Conservation (phyloP, 2,113 vertebrate genomes). For the Ictalurus punctatus region DNA sequence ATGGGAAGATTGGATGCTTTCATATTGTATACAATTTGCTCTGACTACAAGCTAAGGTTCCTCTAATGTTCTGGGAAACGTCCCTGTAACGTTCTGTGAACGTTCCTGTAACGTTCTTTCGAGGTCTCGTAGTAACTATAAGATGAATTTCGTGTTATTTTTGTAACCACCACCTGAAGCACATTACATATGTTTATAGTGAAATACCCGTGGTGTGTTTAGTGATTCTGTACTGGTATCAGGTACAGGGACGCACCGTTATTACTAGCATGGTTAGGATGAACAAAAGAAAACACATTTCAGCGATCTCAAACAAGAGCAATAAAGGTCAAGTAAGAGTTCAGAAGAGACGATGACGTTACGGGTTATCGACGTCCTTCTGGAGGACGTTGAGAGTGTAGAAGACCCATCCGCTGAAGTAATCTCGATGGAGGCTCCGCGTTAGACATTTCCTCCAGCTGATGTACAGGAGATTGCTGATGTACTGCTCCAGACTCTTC, state of each 20-base stretch:
- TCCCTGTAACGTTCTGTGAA: not conserved
- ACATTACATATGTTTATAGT: not conserved
- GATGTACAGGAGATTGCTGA: constrained; percentile 88
- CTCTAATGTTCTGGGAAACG: not conserved
- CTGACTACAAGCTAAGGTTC: not conserved
- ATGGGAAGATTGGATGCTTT: not conserved
- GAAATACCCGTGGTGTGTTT: not conserved
- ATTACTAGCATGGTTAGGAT: not conserved
- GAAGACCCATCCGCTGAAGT: constrained; percentile 89
- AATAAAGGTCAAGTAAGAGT: not conserved
- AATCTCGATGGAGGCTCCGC: constrained; percentile 83
- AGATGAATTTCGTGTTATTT: too few relatives aligned
- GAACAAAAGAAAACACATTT: not conserved
- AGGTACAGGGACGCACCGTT: not conserved
- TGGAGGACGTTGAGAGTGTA: constrained; percentile 87
- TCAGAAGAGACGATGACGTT: constrained; percentile 43
- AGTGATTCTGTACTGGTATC: not conserved
- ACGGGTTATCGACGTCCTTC: constrained; percentile 94
- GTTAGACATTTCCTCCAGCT: constrained; percentile 91
- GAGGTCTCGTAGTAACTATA: too few relatives aligned
- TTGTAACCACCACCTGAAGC: too few relatives aligned
- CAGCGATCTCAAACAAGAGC: not conserved
- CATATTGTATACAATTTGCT: not conserved
- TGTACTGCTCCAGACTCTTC: constrained; percentile 92
- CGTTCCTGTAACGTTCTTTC: not conserved